These are phyloP conservation scores for Zygothrica quintamaculata DNA, from an alignment of 2,888 invertebrate genomes.

Conservation along the genomic window DNA sequence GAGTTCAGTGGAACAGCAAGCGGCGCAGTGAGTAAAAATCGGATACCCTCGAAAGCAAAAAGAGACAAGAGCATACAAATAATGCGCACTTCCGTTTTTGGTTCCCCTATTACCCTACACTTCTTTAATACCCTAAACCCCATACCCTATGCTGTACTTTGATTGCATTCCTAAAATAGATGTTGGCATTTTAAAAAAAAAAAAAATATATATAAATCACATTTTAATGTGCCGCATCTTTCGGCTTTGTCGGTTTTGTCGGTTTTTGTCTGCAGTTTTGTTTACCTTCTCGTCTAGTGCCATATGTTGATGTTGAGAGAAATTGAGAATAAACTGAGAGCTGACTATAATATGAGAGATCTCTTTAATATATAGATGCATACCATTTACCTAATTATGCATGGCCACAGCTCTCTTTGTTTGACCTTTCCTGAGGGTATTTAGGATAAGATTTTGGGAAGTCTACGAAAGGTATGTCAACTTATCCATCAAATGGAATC, in stretches of 20 bases:
- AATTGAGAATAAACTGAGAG: neutral
- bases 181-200: constrained; percentile 49
- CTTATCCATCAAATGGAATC: constrained; percentile 34
- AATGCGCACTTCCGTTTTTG: constrained; percentile 70
- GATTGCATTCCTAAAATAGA: constrained; percentile 63
- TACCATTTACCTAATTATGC: constrained; percentile 27
- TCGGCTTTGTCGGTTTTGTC: constrained; percentile 21
- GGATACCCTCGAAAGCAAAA: constrained; percentile 24
- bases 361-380: constrained; percentile 29
- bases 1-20: constrained; percentile 22
- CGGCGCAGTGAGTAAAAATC: constrained; percentile 28
- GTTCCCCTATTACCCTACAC: constrained; percentile 19
- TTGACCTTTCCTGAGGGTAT: constrained; percentile 17
- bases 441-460: constrained; percentile 28
- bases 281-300: constrained; percentile 47
- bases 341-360: neutral
- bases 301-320: constrained; percentile 32
- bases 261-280: constrained; percentile 23
- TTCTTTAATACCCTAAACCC: too few species aligned
- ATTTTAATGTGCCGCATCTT: constrained; percentile 67
- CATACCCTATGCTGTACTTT: constrained; percentile 1
- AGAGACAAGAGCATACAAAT: constrained; percentile 48
- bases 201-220: too few species aligned
- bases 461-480: constrained; percentile 15
- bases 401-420: neutral